These are phyloP conservation scores for Hyles euphorbiae DNA, from an alignment of 1,140 invertebrate species.

Conservation along the genomic window DNA sequence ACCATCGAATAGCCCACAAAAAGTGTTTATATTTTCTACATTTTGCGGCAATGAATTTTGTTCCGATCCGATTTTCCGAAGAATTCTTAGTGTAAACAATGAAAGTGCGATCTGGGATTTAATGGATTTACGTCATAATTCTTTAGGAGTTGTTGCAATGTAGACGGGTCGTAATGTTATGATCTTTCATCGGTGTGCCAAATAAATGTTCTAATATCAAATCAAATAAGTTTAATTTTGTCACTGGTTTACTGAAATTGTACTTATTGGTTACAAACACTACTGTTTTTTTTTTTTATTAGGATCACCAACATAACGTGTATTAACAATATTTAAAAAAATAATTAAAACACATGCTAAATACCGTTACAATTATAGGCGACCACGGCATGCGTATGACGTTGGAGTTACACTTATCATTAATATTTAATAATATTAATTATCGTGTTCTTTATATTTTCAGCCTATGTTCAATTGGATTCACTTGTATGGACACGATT, in stretches of 20 bases:
- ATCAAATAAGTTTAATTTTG: slow-evolving; percentile 1
- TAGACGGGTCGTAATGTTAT: slow-evolving; percentile 10
- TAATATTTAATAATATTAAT: too few relatives aligned
- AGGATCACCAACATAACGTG: too few relatives aligned
- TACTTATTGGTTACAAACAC: too few relatives aligned
- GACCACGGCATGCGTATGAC: too few relatives aligned
- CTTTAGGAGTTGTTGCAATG: slow-evolving; percentile 6
- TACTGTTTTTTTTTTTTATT: too few relatives aligned
- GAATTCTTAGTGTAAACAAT: slow-evolving; percentile 17
- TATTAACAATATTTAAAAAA: too few relatives aligned
- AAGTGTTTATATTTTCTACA: slow-evolving; percentile 10
- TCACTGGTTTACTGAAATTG: slow-evolving; percentile 4
- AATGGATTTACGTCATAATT: slow-evolving; percentile 11
- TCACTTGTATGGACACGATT: too few relatives aligned
- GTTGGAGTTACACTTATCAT: too few relatives aligned
- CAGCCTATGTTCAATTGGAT: too few relatives aligned
- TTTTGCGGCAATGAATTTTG: not conserved
- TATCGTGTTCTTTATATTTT: too few relatives aligned
- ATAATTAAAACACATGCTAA: too few relatives aligned
- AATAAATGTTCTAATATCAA: slow-evolving; percentile 7
- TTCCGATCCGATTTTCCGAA: not conserved
- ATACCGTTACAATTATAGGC: too few relatives aligned
- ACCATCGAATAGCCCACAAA: slow-evolving; percentile 15
- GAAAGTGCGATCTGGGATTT: slow-evolving; percentile 15
- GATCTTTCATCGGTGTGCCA: slow-evolving; percentile 10